Base-by-base conservation (phyloP, 2,113 vertebrate genomes). In the Toxotes jaculatrix region DNA sequence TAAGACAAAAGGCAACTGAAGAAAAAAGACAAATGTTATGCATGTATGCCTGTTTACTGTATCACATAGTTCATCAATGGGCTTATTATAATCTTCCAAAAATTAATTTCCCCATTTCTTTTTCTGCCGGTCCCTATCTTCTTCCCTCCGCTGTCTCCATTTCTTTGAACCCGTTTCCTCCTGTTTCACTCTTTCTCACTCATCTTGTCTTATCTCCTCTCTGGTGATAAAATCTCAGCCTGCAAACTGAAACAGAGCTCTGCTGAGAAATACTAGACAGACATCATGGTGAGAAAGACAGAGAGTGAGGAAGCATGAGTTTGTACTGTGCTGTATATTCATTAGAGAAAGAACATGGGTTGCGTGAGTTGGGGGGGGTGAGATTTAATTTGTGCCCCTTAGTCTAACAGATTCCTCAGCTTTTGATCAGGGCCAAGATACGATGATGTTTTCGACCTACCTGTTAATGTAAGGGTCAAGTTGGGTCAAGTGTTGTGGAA, bases 201-300 rank as follows among this genome's bases (percentile, higher is more conserved):
- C 85, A 70, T 73, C 63, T 62, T 34, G 76, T 88, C 82, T 91
- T 90, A 91, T 92, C 90, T 88, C 69, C 75, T 71, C 64, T 79
- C 43, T 3, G 40, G 19, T 72, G 84, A 91, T 91, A 83, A 49
- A 56, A 90, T 92, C 89, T 88, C 55, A 61, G 82, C 85, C 84
- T n/a, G 55, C 84, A 84, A 86, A 80, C 87, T 87, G 90, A 86
- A 91, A 89, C 86, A 19, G 77, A 91, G 83, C 87, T 87, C 70
- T 42, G 80, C 84, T 60, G 84, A 89, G 90, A 89, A 89, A 89
- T 72, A 74, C 83, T 81, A 87, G 71, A 81, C 84, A 79, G 66
- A 87, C 59, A 47, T 21, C 32, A 63, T 45, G 56, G 43, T 74
- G 68, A 79, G 61, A 80, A 21, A 62, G 60, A 72, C 66, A 23